Percentiles rank a stretch among this genome's conserved stretches.
These are phyloP conservation scores for Cheilinus undulatus DNA, from an alignment of 2,113 vertebrate genomes.

Conservation along the genomic window DNA sequence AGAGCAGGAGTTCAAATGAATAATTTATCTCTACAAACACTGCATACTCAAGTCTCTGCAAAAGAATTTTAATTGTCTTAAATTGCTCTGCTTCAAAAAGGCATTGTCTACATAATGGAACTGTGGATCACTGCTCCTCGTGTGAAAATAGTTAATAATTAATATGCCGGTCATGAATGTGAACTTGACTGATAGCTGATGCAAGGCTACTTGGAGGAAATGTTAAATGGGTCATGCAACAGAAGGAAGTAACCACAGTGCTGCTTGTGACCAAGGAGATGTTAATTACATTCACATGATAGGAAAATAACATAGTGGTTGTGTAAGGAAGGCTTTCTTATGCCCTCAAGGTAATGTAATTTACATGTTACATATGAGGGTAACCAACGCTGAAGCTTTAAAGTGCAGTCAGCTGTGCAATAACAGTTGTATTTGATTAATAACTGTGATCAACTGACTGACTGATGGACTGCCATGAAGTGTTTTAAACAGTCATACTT, in stretches of 20 bases:
- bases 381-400: not conserved
- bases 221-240: conserved; percentile 51
- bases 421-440: not conserved
- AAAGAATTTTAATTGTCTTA: conserved; percentile 62
- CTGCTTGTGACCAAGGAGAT: not conserved
- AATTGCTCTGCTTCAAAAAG: conserved; percentile 53
- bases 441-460: not conserved
- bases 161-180: conserved; percentile 48
- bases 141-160: conserved; percentile 64
- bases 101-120: conserved; percentile 58
- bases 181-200: conserved; percentile 57
- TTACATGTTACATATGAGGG: not conserved
- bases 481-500: not conserved
- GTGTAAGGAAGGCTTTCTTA: not conserved
- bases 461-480: not conserved
- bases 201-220: conserved; percentile 29
- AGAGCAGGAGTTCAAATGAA: conserved; percentile 71
- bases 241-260: not conserved
- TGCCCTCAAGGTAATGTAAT: not conserved
- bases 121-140: conserved; percentile 47
- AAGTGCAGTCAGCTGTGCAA: too few relatives aligned
- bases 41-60: conserved; percentile 51
- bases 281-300: not conserved
- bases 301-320: not conserved
- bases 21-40: conserved; percentile 75